Percentiles rank a stretch among this genome's conserved stretches.
phyloP scores from a whole-genome alignment of 2,888 invertebrate genomes.

The Anarsia innoxiella region DNA sequence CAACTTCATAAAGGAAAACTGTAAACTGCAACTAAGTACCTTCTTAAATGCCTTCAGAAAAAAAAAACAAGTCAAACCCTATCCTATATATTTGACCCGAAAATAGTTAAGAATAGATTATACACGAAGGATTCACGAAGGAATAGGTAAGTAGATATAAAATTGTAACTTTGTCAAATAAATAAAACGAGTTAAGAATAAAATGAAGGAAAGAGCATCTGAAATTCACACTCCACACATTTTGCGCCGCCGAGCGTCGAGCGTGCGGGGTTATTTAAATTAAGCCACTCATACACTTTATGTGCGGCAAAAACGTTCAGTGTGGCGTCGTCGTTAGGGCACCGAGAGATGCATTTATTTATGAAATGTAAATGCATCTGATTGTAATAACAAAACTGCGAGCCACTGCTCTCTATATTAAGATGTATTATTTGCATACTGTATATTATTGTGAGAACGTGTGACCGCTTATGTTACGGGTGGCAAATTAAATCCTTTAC shows the following conservation, averaged over 20 bases:
- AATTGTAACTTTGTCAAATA: no score
- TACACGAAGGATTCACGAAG: no score
- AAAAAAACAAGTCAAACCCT: no score
- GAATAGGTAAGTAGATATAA: no score
- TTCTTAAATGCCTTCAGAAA: no score
- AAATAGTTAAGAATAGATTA: no score
- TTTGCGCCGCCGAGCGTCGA: slow-evolving; percentile 20
- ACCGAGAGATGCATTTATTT: slow-evolving; percentile 69
- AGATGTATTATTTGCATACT: slow-evolving; percentile 74
- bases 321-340: slow-evolving; percentile 63
- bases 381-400: slow-evolving; percentile 75
- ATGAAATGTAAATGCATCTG: slow-evolving; percentile 75
- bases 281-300: slow-evolving; percentile 47
- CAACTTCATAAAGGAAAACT: no score
- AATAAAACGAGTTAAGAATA: slow-evolving; percentile 6
- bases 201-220: slow-evolving; percentile 13
- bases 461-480: slow-evolving; percentile 42
- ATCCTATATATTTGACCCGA: no score
- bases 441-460: slow-evolving; percentile 46
- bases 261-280: slow-evolving; percentile 56
- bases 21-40: no score
- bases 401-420: slow-evolving; percentile 70
- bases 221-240: slow-evolving; percentile 46
- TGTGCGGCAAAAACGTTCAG: slow-evolving; percentile 47
- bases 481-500: slow-evolving; percentile 20